These are phyloP conservation scores for Artibeus lituratus DNA, from an alignment of 2,797 vertebrate genomes.

Conservation along the genomic window DNA sequence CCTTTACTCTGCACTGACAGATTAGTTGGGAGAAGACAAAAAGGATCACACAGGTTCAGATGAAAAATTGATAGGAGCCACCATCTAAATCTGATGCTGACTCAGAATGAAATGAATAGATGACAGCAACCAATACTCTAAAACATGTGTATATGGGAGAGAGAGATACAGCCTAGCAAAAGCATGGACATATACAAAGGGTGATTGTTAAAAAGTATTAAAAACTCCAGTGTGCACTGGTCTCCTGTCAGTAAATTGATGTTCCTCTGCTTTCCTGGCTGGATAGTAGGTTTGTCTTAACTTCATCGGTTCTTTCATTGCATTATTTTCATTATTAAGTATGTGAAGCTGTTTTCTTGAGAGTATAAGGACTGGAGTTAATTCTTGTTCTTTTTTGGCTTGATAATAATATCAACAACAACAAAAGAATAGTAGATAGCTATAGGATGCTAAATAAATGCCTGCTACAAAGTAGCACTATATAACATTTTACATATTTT, in stretches of 20 bases:
- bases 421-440: constrained; percentile 17
- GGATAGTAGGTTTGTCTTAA: constrained; percentile 31
- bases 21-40: constrained; percentile 36
- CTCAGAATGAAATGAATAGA: neutral
- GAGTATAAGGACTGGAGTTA: constrained; percentile 22
- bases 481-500: neutral
- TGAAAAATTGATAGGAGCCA: constrained; percentile 48
- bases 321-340: constrained; percentile 23
- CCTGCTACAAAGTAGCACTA: neutral
- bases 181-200: neutral
- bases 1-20: constrained; percentile 57
- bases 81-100: neutral
- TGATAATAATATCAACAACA: neutral
- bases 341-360: neutral
- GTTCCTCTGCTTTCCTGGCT: constrained; percentile 16
- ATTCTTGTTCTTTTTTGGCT: constrained; percentile 28
- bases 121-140: neutral
- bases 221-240: neutral
- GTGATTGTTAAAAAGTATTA: constrained; percentile 20
- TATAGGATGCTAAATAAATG: neutral
- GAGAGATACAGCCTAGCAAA: neutral
- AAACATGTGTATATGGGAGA: accelerated
- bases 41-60: constrained; percentile 58
- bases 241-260: constrained; percentile 31
- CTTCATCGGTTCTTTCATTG: constrained; percentile 1